Evolutionary conservation across 2,113 vertebrate species (phyloP).

Genomic region (Bos indicus): DNA sequence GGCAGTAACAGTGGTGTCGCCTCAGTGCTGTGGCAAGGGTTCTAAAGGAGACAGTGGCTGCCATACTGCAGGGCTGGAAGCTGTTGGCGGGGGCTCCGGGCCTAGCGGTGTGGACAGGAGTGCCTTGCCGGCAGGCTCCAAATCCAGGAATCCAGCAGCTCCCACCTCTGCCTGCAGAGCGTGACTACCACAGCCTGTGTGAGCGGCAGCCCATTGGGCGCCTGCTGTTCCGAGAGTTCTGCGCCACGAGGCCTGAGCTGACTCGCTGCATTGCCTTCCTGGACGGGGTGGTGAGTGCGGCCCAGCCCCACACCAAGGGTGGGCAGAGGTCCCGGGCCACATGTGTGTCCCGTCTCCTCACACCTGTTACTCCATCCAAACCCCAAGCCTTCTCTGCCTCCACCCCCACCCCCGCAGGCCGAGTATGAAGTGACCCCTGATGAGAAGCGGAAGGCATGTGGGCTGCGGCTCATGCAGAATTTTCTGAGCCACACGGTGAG

Average conservation of each 20-base stretch:
- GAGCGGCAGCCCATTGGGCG: slow-evolving; percentile 95
- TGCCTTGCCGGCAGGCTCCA: background rate
- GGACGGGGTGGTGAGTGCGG: slow-evolving; percentile 92
- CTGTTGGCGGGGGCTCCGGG: background rate
- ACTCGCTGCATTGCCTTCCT: slow-evolving; percentile 91
- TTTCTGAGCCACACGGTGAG: slow-evolving; percentile 88
- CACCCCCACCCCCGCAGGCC: slow-evolving; percentile 80
- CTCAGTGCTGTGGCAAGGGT: background rate
- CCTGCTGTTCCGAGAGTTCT: slow-evolving; percentile 93
- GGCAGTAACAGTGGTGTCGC: background rate
- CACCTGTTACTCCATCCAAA: background rate
- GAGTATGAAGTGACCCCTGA: slow-evolving; percentile 97
- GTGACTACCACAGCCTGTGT: slow-evolving; percentile 94
- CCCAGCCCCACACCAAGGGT: rapidly evolving
- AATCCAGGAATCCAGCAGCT: slow-evolving; percentile 15
- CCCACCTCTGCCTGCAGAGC: slow-evolving; percentile 80
- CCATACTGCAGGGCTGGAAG: background rate
- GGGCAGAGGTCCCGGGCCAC: background rate
- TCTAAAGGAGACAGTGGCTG: background rate
- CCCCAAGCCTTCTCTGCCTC: background rate
- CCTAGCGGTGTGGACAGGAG: background rate
- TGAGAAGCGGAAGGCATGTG: slow-evolving; percentile 93
- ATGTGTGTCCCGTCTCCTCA: rapidly evolving
- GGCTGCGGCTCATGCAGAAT: slow-evolving; percentile 87
- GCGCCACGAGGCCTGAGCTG: slow-evolving; percentile 91